Evolutionary conservation across 2,113 vertebrate species (phyloP), one percentile per base, ranked within the genome.

Genomic region (Monopterus albus): DNA sequence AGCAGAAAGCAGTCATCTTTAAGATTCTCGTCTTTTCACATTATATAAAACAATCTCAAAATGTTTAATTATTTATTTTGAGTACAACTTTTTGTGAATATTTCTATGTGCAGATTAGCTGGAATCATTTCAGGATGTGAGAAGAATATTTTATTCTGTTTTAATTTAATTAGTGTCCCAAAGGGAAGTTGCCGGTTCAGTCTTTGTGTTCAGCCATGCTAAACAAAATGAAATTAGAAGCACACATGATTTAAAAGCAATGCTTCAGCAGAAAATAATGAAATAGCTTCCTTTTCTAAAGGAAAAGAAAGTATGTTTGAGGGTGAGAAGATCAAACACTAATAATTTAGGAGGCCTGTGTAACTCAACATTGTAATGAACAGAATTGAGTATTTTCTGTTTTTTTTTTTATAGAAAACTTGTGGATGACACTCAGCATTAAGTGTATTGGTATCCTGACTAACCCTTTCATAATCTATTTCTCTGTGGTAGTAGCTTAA

Each of bases 171-270:
- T 84, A 78, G 53, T 31, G 57, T 87, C 78, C 66, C 67, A 25
- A 43, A 71, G 73, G 73, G 35, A 74, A 43, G 55, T 72, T 85
- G 78, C 80, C 82, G 62, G 62, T 74, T 50, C 53, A 63, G 86
- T 75, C 58, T 80, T 72, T 40, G 38, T 85, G 80, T 84, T 84
- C 78, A 90, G 64, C 73, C 82, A 90, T 87, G 73, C 82, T 71
- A 78, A 84, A 85, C 80, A 80, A 83, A 83, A 88, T 75, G 35
- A 80, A 87, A 88, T 88, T 80, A 85, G 57, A 81, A 61, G 75
- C 49, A 40, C 33, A 61, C 46, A 53, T 52, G 78, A 75, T 82
- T 83, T 81, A 77, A 85, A 79, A 46, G 57, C 55, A 81, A 74
- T 64, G 75, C 72, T 74, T 68, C 17, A 59, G 68, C 78, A 81